Evolutionary conservation across 2,113 vertebrate genomes (phyloP), one percentile per base, ranked within the genome.

Genomic region (Ophiodon elongatus): DNA sequence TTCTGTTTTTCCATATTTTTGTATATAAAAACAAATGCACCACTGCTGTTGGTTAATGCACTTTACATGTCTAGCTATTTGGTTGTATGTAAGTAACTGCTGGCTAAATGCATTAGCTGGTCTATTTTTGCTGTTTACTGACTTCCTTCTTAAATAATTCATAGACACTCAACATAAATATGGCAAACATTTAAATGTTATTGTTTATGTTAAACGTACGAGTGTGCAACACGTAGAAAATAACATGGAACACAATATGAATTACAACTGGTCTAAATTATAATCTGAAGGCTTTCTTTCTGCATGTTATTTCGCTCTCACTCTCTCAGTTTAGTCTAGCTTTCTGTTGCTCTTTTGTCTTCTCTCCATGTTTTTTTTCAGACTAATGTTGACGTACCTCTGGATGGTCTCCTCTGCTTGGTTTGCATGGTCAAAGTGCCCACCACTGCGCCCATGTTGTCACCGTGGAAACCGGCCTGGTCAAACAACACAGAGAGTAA

Each of bases 351-450:
- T 86, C 39, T 85, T 76, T 79, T 71, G 21, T 64, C 70, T 33
- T 23, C 3, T 82, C 67, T 52, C 45, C 57, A 60, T 86, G 54
- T 79, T 29, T 71, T 64, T 19, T 37, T 57, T 59, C 62, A 69
- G 66, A 64, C 33, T 50, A 68, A 59, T 68, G 68, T 89, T 35
- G 79, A 95, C 97, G 92, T 98, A 99, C 98, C 98, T 98, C 98
- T 97, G 27, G 97, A 97, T 52, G 96, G 96, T 96, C 97, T 89
- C 91, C 98, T 98, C 96, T 99, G 97, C 95, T 97, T 99, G 88
- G 97, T 98, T 94, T 99, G 98, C 96, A 99, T 97, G 56, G 97
- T 98, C 94, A 99, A 96, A 39, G 97, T 99, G 92, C 97, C 98
- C 96, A 99, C 98, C 91, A 99, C 98, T 88, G 98, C 98, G 85